phyloP scores from a whole-genome alignment of 1,140 invertebrate genomes.

The Metaphire vulgaris region DNA sequence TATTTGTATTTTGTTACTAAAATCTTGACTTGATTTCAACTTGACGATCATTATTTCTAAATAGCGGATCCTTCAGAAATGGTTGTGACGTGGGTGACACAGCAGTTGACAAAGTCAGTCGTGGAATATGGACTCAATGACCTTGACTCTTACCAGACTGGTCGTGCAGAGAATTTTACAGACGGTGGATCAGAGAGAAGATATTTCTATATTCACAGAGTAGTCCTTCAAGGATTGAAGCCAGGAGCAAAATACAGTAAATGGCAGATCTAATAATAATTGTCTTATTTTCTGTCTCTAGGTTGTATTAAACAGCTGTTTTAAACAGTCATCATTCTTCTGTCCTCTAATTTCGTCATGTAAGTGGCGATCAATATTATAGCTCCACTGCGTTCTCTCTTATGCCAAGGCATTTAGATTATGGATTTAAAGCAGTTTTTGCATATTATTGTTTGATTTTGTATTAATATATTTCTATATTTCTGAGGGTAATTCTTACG shows the following conservation, averaged over 20 bases:
- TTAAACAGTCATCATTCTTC: constrained; percentile 18
- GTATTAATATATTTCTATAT: too few relatives aligned
- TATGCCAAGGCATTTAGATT: neutral
- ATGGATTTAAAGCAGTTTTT: neutral
- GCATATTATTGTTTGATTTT: too few relatives aligned
- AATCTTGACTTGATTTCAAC: neutral
- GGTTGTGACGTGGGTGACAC: constrained; percentile 83
- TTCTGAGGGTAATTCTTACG: too few relatives aligned
- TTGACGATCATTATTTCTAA: constrained; percentile 39
- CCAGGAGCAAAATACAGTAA: constrained; percentile 62
- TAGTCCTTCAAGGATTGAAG: constrained; percentile 57
- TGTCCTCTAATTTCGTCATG: neutral
- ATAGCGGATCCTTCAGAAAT: constrained; percentile 63
- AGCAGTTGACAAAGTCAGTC: constrained; percentile 61
- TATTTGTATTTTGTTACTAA: constrained; percentile 12
- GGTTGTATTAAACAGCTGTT: constrained; percentile 22
- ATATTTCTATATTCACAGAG: constrained; percentile 74
- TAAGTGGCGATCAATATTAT: neutral
- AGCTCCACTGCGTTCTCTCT: neutral
- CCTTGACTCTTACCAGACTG: constrained; percentile 53
- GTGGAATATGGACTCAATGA: constrained; percentile 69
- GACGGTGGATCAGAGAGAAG: constrained; percentile 68
- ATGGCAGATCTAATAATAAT: constrained; percentile 36
- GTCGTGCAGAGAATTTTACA: constrained; percentile 63
- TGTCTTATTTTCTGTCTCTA: neutral